A percentile compares a stretch with the other conserved stretches of the same genome.
Conservation (phyloP, 1,140 invertebrate species). For the Tenebrio molitor region DNA sequence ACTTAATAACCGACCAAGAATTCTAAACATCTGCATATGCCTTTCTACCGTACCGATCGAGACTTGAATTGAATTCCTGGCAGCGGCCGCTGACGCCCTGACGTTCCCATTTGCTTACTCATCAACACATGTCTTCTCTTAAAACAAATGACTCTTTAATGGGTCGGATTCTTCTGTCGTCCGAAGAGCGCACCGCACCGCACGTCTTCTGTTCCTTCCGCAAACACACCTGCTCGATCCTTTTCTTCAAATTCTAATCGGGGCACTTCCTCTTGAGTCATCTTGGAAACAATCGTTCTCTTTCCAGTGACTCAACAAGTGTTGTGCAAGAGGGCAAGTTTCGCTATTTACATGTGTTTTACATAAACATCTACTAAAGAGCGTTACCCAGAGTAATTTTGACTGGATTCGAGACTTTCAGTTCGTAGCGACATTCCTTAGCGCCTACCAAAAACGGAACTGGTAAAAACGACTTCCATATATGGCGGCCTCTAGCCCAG, state of each 20-base stretch:
- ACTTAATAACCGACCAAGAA: slow-evolving; percentile 37
- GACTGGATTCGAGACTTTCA: neutral
- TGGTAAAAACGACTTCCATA: slow-evolving; percentile 12
- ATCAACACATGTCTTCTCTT: slow-evolving; percentile 7
- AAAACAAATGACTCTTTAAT: neutral
- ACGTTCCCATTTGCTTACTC: slow-evolving; percentile 11
- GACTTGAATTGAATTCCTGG: slow-evolving; percentile 30
- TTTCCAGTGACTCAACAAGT: slow-evolving; percentile 24
- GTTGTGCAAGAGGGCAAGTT: slow-evolving; percentile 6
- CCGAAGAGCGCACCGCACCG: no score
- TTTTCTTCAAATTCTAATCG: neutral
- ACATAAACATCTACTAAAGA: neutral
- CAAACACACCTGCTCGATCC: no score
- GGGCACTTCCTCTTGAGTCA: slow-evolving; percentile 6
- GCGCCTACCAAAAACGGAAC: slow-evolving; percentile 11
- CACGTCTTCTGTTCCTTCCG: no score
- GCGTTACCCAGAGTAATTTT: neutral
- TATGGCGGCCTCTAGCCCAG: neutral
- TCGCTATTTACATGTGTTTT: slow-evolving; percentile 15
- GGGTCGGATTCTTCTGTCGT: neutral
- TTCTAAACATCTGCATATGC: slow-evolving; percentile 34
- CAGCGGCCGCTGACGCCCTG: slow-evolving; percentile 2
- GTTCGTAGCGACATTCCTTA: slow-evolving; percentile 8
- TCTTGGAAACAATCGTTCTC: neutral
- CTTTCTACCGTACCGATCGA: slow-evolving; percentile 23